These are phyloP conservation scores for Rhadina sibilatrix DNA, from an alignment of 2,113 vertebrate species.

Conservation along the genomic window DNA sequence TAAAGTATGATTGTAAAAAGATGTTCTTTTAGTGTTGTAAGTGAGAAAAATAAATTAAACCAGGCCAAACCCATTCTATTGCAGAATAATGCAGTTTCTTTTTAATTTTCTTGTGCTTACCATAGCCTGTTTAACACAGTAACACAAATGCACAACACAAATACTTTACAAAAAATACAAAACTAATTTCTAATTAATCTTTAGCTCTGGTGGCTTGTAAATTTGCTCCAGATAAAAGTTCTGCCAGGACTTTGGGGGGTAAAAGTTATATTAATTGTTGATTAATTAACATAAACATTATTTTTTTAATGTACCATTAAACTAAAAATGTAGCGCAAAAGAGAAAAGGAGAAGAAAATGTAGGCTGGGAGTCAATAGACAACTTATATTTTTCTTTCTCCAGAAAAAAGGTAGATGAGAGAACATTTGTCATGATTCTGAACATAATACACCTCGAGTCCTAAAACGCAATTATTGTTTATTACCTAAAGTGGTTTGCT, in stretches of 20 bases:
- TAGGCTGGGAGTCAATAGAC: neutral
- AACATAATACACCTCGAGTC: neutral
- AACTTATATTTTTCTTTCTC: slow-evolving; percentile 17
- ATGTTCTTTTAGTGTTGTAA: slow-evolving; percentile 51
- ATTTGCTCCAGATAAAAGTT: slow-evolving; percentile 55
- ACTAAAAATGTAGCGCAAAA: neutral
- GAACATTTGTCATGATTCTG: neutral
- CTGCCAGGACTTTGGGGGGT: slow-evolving; percentile 7
- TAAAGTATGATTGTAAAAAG: slow-evolving; percentile 21
- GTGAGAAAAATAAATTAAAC: slow-evolving; percentile 64
- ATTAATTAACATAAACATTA: neutral
- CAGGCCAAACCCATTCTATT: slow-evolving; percentile 61
- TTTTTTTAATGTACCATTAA: slow-evolving; percentile 26
- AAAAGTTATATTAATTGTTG: neutral
- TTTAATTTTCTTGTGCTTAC: slow-evolving; percentile 61
- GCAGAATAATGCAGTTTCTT: slow-evolving; percentile 61
- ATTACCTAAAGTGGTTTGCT: slow-evolving; percentile 59
- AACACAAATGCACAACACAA: slow-evolving; percentile 58
- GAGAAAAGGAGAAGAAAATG: neutral
- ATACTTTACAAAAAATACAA: slow-evolving; percentile 52
- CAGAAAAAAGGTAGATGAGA: neutral
- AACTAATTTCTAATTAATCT: slow-evolving; percentile 71
- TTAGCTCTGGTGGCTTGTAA: slow-evolving; percentile 39
- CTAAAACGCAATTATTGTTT: slow-evolving; percentile 60
- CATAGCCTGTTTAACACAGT: slow-evolving; percentile 49